Conservation (phyloP, 2,888 invertebrate species). For the Onchidella celtica region DNA sequence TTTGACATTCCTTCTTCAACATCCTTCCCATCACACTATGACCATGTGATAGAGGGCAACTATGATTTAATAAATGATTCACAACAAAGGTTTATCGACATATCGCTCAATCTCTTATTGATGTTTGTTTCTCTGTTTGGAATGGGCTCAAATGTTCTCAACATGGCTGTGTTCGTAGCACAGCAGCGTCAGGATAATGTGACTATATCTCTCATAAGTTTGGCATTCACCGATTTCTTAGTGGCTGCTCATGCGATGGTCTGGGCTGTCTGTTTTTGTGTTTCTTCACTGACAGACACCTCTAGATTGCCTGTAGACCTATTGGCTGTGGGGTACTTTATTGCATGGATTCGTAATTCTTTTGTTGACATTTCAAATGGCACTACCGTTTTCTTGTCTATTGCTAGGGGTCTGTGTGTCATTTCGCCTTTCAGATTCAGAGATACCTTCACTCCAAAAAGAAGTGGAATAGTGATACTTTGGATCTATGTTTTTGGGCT, state of each 20-base stretch:
- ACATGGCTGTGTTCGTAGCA: neutral
- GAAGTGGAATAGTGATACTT: neutral
- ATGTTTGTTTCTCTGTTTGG: neutral
- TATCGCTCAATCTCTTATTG: neutral
- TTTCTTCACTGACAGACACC: neutral
- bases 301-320: neutral
- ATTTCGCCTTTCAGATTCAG: conserved; percentile 15
- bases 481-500: neutral
- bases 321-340: neutral
- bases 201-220: neutral
- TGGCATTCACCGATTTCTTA: conserved; percentile 7
- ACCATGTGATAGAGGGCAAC: too few relatives aligned
- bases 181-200: conserved; percentile 12
- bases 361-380: conserved; percentile 20
- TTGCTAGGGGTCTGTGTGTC: neutral
- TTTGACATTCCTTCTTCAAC: too few relatives aligned
- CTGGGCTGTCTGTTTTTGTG: neutral
- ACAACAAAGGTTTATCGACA: neutral
- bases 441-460: conserved; percentile 10
- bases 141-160: neutral
- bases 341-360: neutral
- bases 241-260: neutral
- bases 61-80: neutral
- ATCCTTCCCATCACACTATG: too few relatives aligned
- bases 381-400: conserved; percentile 6